These are phyloP conservation scores for Chelonia mydas DNA, from an alignment of 2,797 vertebrate species.

Conservation along the genomic window DNA sequence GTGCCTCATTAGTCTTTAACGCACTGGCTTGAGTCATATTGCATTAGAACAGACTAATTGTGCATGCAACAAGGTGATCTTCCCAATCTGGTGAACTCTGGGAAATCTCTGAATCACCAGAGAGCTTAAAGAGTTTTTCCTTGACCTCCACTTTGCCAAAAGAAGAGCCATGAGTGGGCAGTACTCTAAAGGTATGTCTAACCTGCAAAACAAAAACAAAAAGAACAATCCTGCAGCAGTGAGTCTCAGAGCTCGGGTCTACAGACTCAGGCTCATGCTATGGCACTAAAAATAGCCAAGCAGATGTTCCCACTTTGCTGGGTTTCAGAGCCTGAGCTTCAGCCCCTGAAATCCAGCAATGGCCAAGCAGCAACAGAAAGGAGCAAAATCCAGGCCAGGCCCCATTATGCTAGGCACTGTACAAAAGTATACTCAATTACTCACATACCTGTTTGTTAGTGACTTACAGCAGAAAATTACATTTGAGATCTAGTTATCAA, in stretches of 20 bases:
- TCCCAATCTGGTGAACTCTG: background rate
- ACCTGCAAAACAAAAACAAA: background rate
- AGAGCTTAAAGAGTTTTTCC: background rate
- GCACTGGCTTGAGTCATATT: background rate
- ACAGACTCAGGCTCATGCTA: background rate
- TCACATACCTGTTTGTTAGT: background rate
- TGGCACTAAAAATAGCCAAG: background rate
- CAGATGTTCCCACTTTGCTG: background rate
- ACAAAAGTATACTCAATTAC: background rate
- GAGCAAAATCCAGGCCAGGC: background rate
- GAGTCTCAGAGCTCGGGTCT: background rate
- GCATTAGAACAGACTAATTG: background rate
- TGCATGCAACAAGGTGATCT: background rate
- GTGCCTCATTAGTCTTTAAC: background rate
- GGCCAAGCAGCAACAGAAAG: background rate
- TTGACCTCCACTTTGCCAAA: background rate
- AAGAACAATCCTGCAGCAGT: background rate
- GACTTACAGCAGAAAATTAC: conserved; percentile 3
- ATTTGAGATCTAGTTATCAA: background rate
- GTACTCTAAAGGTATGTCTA: background rate
- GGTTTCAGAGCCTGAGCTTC: background rate
- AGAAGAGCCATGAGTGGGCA: background rate
- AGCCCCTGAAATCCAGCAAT: background rate
- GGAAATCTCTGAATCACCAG: background rate
- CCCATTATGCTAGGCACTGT: background rate